Conservation (phyloP, 2,797 vertebrate species). For the Hoplostethus atlanticus region DNA sequence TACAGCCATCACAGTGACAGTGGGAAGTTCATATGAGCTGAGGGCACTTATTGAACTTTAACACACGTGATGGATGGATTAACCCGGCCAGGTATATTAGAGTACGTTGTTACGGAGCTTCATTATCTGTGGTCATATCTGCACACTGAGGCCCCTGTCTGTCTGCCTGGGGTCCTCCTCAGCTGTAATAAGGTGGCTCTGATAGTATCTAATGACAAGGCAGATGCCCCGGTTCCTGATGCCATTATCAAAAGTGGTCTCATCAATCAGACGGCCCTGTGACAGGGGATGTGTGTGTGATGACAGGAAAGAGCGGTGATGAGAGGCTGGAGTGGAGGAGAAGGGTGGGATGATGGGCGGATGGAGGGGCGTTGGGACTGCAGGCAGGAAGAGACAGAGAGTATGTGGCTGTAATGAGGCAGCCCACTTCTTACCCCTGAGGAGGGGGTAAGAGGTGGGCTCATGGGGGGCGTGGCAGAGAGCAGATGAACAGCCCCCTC, state of each 20-base stretch:
- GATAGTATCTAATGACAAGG: conserved; percentile 85
- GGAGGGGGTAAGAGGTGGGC: conserved; percentile 42
- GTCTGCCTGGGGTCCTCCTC: conserved; percentile 69
- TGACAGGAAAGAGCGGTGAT: conserved; percentile 80
- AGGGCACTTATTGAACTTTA: conserved; percentile 60
- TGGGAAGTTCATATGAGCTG: conserved; percentile 54
- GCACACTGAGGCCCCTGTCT: conserved; percentile 48
- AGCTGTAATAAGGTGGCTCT: conserved; percentile 77
- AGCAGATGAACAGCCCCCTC: conserved; percentile 34
- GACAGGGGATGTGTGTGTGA: conserved; percentile 75
- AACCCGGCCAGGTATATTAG: conserved; percentile 67
- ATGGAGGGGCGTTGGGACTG: conserved; percentile 41
- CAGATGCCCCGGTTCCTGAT: conserved; percentile 80
- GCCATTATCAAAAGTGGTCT: conserved; percentile 84
- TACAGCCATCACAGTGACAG: conserved; percentile 44
- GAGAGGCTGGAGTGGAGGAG: conserved; percentile 73
- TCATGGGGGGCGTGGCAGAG: conserved; percentile 36
- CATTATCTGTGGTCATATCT: conserved; percentile 71
- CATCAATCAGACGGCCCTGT: conserved; percentile 78
- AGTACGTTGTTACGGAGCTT: conserved; percentile 54
- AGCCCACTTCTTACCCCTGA: conserved; percentile 53
- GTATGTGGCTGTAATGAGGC: conserved; percentile 43
- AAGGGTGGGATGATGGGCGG: conserved; percentile 52
- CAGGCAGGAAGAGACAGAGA: conserved; percentile 67
- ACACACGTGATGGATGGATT: conserved; percentile 67